A percentile compares a stretch with the other conserved stretches of the same genome.
phyloP scores from a whole-genome alignment of 2,797 vertebrate genomes.

The Decapterus maruadsi region DNA sequence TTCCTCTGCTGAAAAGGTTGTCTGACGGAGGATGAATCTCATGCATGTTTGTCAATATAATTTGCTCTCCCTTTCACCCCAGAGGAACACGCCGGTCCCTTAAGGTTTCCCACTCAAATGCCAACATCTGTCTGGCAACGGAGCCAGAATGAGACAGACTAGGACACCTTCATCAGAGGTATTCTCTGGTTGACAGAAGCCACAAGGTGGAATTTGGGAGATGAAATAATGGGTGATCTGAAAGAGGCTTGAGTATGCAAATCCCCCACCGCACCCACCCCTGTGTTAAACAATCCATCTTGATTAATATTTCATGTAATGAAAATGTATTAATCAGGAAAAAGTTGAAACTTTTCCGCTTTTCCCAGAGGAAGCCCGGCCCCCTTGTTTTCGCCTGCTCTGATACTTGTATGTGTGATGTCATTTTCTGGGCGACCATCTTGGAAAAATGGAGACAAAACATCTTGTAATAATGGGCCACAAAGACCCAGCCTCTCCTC shows the following conservation, averaged over 20 bases:
- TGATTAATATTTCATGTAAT: constrained; percentile 76
- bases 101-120: constrained; percentile 83
- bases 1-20: constrained; percentile 82
- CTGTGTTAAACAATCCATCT: constrained; percentile 70
- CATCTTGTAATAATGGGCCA: constrained; percentile 54
- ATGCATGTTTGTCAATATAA: constrained; percentile 87
- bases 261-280: constrained; percentile 54
- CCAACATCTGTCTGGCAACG: constrained; percentile 83
- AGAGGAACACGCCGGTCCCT: constrained; percentile 74
- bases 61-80: constrained; percentile 77
- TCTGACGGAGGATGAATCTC: constrained; percentile 81
- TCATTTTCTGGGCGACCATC: constrained; percentile 65
- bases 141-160: constrained; percentile 70
- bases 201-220: constrained; percentile 79
- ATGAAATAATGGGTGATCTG: constrained; percentile 77
- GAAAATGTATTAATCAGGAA: constrained; percentile 72
- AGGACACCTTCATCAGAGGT: constrained; percentile 82
- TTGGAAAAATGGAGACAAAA: constrained; percentile 62
- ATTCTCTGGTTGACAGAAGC: constrained; percentile 83
- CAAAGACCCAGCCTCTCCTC: constrained; percentile 51
- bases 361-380: constrained; percentile 47
- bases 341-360: constrained; percentile 53
- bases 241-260: constrained; percentile 75
- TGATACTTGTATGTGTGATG: constrained; percentile 50
- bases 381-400: constrained; percentile 41